Evolutionary conservation across 2,113 vertebrate species (phyloP), one percentile per base, ranked within the genome.

Genomic region (Dasyurus viverrinus): DNA sequence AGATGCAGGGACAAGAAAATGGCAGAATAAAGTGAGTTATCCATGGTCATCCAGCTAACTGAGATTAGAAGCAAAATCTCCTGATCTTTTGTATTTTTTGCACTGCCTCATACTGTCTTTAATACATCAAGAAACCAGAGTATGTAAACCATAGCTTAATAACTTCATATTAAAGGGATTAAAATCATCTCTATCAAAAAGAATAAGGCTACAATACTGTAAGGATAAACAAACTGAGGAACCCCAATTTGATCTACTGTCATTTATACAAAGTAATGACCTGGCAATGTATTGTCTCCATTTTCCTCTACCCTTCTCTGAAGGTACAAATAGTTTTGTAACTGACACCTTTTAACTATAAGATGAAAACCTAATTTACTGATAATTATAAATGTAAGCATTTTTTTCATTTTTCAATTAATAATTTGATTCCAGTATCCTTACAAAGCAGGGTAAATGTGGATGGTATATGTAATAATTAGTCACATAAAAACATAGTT

Each of bases 391-490:
- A 60, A 91, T 4, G 25, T 55, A 95, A 53, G 53, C 0, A 2
- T 12, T 8, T 14, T 54, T 92, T 93, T 94, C 19, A 94, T 22
- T 90, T 89, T 26, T 92, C 24, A 89, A 53, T 54, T n/a, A 57
- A 47, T 90, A 93, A 11, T 53, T 1, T 30, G 60, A 90, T 89
- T 96, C 94, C 6, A 16, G 68, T 16, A 89, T 27, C 42, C 57
- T 52, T 25, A 94, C 57, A 96, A 92, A 54, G 53, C 46, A 30
- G 23, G 11, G 4, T 47, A 54, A 25, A 60, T 68, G 10, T 8
- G 84, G 68, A 54, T 42, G 47, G 26, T 47, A 53, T 92, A 47
- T 90, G 26, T 93, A 93, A 89, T 93, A 95, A 95, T 30, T 8
- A 95, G 89, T 11, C 90, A 92, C 7, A 91, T 46, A 25, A 54